Evolutionary conservation across 2,797 vertebrate species (phyloP).

Genomic region (Pseudochirops corinnae): DNA sequence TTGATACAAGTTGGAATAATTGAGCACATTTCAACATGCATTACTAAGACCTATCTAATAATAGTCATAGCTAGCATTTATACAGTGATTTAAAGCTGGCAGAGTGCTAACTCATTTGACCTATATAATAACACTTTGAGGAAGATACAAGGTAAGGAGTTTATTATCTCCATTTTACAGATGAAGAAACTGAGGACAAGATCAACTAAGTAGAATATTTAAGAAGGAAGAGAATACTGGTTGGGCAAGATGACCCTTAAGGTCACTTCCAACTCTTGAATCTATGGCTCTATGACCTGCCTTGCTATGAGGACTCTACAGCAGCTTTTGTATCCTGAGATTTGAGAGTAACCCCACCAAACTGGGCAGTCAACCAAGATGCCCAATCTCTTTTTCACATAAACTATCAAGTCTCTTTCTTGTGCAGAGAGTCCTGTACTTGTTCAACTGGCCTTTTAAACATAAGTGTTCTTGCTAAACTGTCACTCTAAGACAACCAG

Average conservation of each 20-base stretch:
- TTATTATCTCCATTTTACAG: background rate
- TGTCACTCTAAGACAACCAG: background rate
- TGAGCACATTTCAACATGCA: background rate
- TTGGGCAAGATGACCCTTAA: background rate
- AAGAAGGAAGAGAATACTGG: background rate
- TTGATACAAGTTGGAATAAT: background rate
- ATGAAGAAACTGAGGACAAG: background rate
- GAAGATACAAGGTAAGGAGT: background rate
- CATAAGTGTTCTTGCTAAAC: background rate
- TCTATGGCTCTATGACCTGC: background rate
- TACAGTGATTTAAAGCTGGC: background rate
- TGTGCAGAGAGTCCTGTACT: background rate
- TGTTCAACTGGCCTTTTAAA: background rate
- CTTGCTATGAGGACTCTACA: background rate
- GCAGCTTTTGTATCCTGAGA: background rate
- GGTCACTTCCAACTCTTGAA: background rate
- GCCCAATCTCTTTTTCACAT: background rate
- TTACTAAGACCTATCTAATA: background rate
- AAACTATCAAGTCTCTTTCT: background rate
- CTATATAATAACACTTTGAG: background rate
- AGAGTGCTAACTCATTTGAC: background rate
- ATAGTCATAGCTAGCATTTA: background rate
- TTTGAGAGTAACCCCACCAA: background rate
- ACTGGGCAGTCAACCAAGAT: background rate
- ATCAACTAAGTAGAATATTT: background rate